Percentiles rank a stretch among this genome's conserved stretches.
Conservation (phyloP, 2,113 vertebrate species). For the Nettapus auritus region DNA sequence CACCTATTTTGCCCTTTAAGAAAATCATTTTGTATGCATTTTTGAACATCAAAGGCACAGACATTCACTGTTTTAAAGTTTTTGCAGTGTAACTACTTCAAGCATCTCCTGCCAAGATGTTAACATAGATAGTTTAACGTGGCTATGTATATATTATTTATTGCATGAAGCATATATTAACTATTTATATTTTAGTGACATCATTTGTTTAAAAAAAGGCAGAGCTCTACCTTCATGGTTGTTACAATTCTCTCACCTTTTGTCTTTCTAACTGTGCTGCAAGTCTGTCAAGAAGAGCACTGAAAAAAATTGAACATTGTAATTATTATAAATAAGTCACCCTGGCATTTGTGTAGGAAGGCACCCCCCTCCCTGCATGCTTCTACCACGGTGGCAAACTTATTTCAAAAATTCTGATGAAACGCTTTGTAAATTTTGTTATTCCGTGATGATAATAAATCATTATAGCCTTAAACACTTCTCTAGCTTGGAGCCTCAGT, state of each 20-base stretch:
- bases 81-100: slow-evolving; percentile 60
- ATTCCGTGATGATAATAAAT: slow-evolving; percentile 90
- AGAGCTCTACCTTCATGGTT: slow-evolving; percentile 49
- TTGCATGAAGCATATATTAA: not conserved
- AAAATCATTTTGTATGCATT: slow-evolving; percentile 60
- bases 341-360: slow-evolving; percentile 67
- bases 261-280: slow-evolving; percentile 35
- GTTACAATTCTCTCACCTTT: slow-evolving; percentile 56
- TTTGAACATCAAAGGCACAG: slow-evolving; percentile 63
- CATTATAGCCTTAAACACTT: slow-evolving; percentile 91
- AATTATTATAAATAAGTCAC: slow-evolving; percentile 60
- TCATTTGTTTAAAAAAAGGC: slow-evolving; percentile 19
- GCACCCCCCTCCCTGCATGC: not conserved
- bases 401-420: slow-evolving; percentile 83
- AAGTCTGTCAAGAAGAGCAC: slow-evolving; percentile 69
- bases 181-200: slow-evolving; percentile 2
- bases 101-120: slow-evolving; percentile 63
- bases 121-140: slow-evolving; percentile 48
- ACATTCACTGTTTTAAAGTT: slow-evolving; percentile 65
- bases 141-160: slow-evolving; percentile 36
- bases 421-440: slow-evolving; percentile 88
- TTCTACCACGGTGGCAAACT: slow-evolving; percentile 81
- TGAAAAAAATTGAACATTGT: slow-evolving; percentile 76
- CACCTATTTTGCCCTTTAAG: slow-evolving; percentile 66
- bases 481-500: slow-evolving; percentile 85